A percentile compares a stretch with the other conserved stretches of the same genome.
Conservation (phyloP, 2,888 invertebrate species). For the Scaptomyza tumidula region DNA sequence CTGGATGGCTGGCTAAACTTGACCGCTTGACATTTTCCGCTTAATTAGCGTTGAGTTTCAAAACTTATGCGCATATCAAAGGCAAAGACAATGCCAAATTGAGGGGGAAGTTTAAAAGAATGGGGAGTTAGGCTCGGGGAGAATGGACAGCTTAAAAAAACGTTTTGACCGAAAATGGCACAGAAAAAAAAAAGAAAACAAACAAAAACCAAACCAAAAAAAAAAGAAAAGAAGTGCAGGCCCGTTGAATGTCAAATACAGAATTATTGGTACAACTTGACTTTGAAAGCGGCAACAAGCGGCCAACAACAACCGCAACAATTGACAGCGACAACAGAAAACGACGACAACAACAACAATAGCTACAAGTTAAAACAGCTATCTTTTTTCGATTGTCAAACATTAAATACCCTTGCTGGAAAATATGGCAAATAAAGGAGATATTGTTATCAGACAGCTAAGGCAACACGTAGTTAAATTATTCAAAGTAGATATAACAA, state of each 20-base stretch:
- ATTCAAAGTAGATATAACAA: not conserved
- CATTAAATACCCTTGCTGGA: slow-evolving; percentile 27
- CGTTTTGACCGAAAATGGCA: slow-evolving; percentile 62
- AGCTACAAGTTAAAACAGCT: slow-evolving; percentile 9
- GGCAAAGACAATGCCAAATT: slow-evolving; percentile 44
- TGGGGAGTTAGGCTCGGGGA: not conserved
- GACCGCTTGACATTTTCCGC: slow-evolving; percentile 45
- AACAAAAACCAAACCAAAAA: slow-evolving; percentile 32
- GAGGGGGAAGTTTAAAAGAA: not conserved
- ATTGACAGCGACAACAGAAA: slow-evolving; percentile 55
- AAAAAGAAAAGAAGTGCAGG: slow-evolving; percentile 37
- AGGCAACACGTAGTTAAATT: no score
- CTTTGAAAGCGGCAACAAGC: slow-evolving; percentile 62
- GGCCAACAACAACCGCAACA: slow-evolving; percentile 51
- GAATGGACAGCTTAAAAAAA: slow-evolving; percentile 46
- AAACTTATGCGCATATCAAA: slow-evolving; percentile 42
- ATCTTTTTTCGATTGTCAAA: slow-evolving; percentile 16
- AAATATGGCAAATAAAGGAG: not conserved
- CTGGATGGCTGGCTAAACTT: slow-evolving; percentile 12
- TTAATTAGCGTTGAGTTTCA: slow-evolving; percentile 60
- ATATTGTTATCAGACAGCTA: not conserved
- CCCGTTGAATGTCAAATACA: slow-evolving; percentile 76
- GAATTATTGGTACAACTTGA: slow-evolving; percentile 77
- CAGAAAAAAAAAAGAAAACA: slow-evolving; percentile 14
- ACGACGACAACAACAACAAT: slow-evolving; percentile 46